Evolutionary conservation across 2,888 invertebrate species (phyloP).

Genomic region (Dasysyrphus albostriatus): DNA sequence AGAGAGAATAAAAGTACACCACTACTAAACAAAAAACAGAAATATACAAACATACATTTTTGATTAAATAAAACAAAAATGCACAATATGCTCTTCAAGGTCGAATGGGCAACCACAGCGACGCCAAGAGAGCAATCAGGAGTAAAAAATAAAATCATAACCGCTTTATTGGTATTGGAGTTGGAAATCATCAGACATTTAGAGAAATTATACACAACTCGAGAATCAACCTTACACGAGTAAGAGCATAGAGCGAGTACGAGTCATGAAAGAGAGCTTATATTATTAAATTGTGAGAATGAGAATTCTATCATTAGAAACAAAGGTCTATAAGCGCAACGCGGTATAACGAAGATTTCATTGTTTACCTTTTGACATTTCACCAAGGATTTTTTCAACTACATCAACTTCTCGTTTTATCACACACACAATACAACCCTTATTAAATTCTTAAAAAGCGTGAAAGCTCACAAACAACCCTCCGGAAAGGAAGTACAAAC

Average conservation of each 20-base stretch:
- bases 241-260: background rate
- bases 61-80: constrained; percentile 31
- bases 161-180: constrained; percentile 1
- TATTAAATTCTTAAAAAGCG: background rate
- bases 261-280: constrained; percentile 15
- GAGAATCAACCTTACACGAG: background rate
- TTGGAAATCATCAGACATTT: background rate
- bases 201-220: constrained; percentile 22
- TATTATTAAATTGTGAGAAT: constrained; percentile 1
- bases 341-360: constrained; percentile 20
- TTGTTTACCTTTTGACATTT: constrained; percentile 72
- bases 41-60: constrained; percentile 10
- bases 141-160: constrained; percentile 37
- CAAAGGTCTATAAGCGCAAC: constrained; percentile 2
- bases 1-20: background rate
- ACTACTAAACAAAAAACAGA: constrained; percentile 57
- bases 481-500: constrained; percentile 23
- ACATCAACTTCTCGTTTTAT: constrained; percentile 7
- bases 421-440: constrained; percentile 8
- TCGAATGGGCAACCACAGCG: constrained; percentile 71
- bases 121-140: constrained; percentile 61
- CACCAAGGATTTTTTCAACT: constrained; percentile 26
- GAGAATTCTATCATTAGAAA: constrained; percentile 41
- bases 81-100: constrained; percentile 68
- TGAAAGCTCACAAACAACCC: constrained; percentile 33